These are phyloP conservation scores for Bufo bufo DNA, from an alignment of 2,113 vertebrate species.

Conservation along the genomic window DNA sequence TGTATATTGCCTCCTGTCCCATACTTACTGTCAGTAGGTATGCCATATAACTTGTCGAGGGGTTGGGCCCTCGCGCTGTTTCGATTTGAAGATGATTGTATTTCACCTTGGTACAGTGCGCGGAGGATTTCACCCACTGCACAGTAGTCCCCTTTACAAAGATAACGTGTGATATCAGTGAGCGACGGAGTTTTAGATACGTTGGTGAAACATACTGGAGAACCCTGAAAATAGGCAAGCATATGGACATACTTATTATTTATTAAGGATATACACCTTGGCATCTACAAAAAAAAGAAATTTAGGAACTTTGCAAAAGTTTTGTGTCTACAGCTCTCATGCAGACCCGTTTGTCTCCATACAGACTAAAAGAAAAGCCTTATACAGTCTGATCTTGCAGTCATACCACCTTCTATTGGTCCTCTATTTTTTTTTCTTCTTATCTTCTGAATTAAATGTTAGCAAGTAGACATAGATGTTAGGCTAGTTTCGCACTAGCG, in stretches of 20 bases:
- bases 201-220: background rate
- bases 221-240: conserved; percentile 22
- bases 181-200: background rate
- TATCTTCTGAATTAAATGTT: no score
- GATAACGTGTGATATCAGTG: background rate
- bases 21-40: conserved; percentile 52
- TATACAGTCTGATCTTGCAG: no score
- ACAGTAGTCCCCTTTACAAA: background rate
- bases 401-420: no score
- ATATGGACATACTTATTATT: background rate
- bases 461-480: no score
- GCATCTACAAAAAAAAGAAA: background rate
- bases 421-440: no score
- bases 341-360: no score
- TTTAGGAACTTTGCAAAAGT: background rate
- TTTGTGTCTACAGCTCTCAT: no score
- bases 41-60: background rate
- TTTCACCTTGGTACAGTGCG: background rate
- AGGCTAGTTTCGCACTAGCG: no score
- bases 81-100: background rate
- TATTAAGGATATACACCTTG: background rate
- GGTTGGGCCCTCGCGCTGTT: background rate
- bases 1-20: background rate
- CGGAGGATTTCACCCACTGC: background rate
- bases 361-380: no score